These are phyloP conservation scores for Meliscaeva auricollis DNA, from an alignment of 2,888 invertebrate genomes.

Conservation along the genomic window DNA sequence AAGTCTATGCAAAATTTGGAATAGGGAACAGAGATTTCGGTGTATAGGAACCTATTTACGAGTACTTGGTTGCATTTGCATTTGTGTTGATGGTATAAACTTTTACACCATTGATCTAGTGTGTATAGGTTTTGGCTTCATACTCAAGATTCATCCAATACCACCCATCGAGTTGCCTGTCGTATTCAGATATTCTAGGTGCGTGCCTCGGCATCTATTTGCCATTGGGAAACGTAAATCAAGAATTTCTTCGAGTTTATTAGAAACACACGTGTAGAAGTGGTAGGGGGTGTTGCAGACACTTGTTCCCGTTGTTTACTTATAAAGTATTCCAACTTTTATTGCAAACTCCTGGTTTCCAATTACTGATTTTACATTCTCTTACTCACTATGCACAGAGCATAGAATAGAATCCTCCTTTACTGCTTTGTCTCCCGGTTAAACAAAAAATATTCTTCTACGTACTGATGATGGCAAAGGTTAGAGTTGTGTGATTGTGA, in stretches of 20 bases:
- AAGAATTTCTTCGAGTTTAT: slow-evolving; percentile 72
- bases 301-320: slow-evolving; percentile 72
- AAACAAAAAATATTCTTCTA: background rate
- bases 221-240: slow-evolving; percentile 72
- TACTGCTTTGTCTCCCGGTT: background rate
- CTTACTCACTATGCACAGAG: slow-evolving; percentile 35
- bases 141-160: no score
- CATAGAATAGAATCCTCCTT: background rate
- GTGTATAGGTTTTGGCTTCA: no score
- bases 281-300: slow-evolving; percentile 36
- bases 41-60: slow-evolving; percentile 25
- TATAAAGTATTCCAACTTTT: slow-evolving; percentile 56
- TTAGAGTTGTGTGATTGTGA: background rate
- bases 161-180: no score
- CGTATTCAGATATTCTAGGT: slow-evolving; percentile 58
- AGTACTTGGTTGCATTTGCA: slow-evolving; percentile 56
- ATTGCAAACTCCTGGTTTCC: slow-evolving; percentile 70
- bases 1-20: slow-evolving; percentile 7
- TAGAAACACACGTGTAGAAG: slow-evolving; percentile 69
- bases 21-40: slow-evolving; percentile 1
- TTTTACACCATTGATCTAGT: slow-evolving; percentile 16
- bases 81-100: slow-evolving; percentile 35
- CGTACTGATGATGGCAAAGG: background rate
- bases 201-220: slow-evolving; percentile 69
- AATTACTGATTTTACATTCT: slow-evolving; percentile 62